phyloP scores from a whole-genome alignment of 2,113 vertebrate species.

The Rhinolophus sinicus region DNA sequence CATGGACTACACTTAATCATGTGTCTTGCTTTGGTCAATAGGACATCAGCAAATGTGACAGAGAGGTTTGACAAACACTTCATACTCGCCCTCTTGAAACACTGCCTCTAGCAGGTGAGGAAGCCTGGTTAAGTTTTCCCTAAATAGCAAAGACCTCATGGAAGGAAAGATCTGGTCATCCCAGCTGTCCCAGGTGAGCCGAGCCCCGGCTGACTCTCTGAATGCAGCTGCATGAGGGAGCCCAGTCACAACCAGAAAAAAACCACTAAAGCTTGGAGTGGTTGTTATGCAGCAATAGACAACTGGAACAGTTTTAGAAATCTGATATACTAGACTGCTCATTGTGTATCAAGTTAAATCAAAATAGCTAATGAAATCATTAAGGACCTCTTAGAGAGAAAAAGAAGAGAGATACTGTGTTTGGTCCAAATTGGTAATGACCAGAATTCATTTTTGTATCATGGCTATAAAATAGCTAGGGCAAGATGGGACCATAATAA shows the following conservation, averaged over 20 bases:
- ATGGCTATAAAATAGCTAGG: background rate
- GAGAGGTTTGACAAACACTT: background rate
- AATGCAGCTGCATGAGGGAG: background rate
- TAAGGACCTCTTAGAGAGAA: background rate
- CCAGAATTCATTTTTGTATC: background rate
- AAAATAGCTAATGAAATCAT: constrained; percentile 2
- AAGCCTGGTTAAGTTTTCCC: background rate
- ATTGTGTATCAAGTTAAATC: background rate
- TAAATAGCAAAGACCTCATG: background rate
- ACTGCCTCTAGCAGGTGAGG: background rate
- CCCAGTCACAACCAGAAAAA: background rate
- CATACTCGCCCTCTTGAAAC: background rate
- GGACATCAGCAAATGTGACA: background rate
- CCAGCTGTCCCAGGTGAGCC: background rate
- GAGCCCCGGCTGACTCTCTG: background rate
- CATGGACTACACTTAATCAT: background rate
- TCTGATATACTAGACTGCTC: background rate
- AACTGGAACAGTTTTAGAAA: background rate
- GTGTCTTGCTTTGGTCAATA: background rate
- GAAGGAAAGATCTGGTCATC: background rate
- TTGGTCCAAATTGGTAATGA: background rate
- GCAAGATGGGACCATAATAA: background rate
- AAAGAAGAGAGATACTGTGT: background rate
- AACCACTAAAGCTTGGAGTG: background rate
- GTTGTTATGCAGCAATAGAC: background rate